Evolutionary conservation across 2,888 invertebrate species (phyloP).

Genomic region (Synanthedon myopaeformis): DNA sequence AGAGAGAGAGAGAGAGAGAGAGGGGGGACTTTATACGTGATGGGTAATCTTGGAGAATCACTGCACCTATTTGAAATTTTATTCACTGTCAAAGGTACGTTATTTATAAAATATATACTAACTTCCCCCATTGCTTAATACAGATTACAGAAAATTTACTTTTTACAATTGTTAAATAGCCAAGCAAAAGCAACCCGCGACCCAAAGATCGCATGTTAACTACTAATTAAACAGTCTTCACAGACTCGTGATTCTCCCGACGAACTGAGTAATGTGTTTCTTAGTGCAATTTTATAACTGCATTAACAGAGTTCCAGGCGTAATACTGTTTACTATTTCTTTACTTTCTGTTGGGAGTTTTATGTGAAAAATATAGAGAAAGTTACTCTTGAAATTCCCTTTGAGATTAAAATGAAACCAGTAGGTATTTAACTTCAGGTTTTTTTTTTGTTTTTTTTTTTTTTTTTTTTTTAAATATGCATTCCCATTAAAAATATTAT

Average conservation of each 20-base stretch:
- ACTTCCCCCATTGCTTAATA: too few species aligned
- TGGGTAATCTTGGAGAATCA: too few species aligned
- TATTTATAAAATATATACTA: too few species aligned
- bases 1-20: too few species aligned
- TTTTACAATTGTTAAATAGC: slow-evolving; percentile 10
- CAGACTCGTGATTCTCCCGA: slow-evolving; percentile 50
- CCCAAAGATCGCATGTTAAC: slow-evolving; percentile 53
- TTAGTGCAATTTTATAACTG: slow-evolving; percentile 1
- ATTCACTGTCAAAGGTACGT: too few species aligned
- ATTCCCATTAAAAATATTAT: too few species aligned
- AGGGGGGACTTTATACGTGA: too few species aligned
- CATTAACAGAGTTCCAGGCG: not conserved
- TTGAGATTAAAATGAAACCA: too few species aligned
- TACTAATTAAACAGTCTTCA: slow-evolving; percentile 58
- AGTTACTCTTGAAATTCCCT: not conserved
- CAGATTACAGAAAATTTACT: not conserved
- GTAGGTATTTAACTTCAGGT: too few species aligned
- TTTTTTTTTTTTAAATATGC: too few species aligned
- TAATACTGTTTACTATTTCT: not conserved
- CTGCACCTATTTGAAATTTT: too few species aligned
- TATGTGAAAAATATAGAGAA: not conserved
- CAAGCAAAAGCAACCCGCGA: slow-evolving; percentile 39
- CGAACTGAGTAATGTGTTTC: slow-evolving; percentile 29
- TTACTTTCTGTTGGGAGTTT: not conserved
- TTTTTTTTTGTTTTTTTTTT: too few species aligned